These are phyloP conservation scores for Datnioides undecimradiatus DNA, from an alignment of 2,113 vertebrate genomes.

Conservation along the genomic window DNA sequence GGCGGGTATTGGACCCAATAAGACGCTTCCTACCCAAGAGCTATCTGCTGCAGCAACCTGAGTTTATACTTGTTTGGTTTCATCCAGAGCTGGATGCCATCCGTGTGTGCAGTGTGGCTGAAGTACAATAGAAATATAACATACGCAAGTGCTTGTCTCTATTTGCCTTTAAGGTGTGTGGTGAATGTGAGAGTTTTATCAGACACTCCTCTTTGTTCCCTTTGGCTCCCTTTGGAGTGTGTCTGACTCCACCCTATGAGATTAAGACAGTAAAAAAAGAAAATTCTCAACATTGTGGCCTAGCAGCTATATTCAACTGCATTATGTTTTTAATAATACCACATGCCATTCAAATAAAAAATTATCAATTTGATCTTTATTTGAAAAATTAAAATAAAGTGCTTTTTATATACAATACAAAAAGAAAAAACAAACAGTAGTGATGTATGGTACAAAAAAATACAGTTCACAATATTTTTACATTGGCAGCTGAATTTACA, in stretches of 20 bases:
- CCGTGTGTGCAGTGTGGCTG: neutral
- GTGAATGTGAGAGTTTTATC: constrained; percentile 46
- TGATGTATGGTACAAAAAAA: constrained; percentile 84
- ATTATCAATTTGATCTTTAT: constrained; percentile 81
- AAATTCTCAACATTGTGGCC: neutral
- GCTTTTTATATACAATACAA: constrained; percentile 87
- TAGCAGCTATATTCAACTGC: neutral
- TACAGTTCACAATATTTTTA: constrained; percentile 84
- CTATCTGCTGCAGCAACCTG: neutral
- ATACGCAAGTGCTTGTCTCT: constrained; percentile 33
- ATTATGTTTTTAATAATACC: constrained; percentile 18
- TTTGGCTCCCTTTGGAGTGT: neutral
- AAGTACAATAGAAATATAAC: neutral
- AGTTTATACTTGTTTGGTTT: neutral
- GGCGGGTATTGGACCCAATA: constrained; percentile 32
- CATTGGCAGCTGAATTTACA: constrained; percentile 86
- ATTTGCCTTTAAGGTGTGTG: constrained; percentile 74
- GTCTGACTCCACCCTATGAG: constrained; percentile 40
- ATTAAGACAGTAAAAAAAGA: neutral
- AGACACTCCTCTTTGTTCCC: constrained; percentile 18
- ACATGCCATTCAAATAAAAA: constrained; percentile 40
- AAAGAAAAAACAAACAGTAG: constrained; percentile 80
- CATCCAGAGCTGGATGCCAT: neutral
- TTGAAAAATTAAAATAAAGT: constrained; percentile 88
- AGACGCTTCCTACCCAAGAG: neutral